Evolutionary conservation across 2,888 invertebrate species (phyloP), one percentile per base, ranked within the genome.

Genomic region (Chloroclysta siterata): DNA sequence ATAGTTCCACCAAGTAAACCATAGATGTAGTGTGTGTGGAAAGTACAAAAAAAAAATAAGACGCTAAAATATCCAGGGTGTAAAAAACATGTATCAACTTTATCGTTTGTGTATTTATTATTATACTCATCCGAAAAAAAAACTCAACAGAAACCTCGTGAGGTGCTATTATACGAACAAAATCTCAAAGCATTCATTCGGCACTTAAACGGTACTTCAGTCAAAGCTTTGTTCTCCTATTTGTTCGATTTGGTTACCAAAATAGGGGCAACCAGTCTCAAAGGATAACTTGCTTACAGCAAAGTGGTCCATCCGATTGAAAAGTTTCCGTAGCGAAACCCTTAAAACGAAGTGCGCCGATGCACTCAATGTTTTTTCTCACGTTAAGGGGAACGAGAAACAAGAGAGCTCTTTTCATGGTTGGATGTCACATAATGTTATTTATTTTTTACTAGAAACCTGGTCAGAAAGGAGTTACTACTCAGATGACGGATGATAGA

Each of bases 171-270:
- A 22, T 50, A 57, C 13, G 15, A 14, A 58, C 46, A 58, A 41
- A 50, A 51, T 50, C 61, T 28, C 29, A 11, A 41, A 46, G 52
- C 59, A 54, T 57, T 50, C 46, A 62, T 66, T 69, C 60, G 29
- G 60, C 46, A 51, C 53, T 60, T 55, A 65, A 63, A 61, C 55
- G 51, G 62, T 60, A 62, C 60, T 53, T 51, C 51, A 51, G 36
- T 36, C 36, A 74, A 74, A 77, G 70, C 76, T 77, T 77, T 81
- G 75, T 77, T 75, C 73, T 67, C 63, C 64, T 74, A 67, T 74
- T 73, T 71, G 68, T 74, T 72, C 80, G 79, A 88, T 86, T 87
- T 85, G 84, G 82, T 87, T 78, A 86, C 82, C 84, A 85, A 87
- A 87, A 82, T 73, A 82, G 78, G 74, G 72, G 71, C 76, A 75